Conservation (phyloP, 2,888 invertebrate genomes). For the Oasisia sp. region DNA sequence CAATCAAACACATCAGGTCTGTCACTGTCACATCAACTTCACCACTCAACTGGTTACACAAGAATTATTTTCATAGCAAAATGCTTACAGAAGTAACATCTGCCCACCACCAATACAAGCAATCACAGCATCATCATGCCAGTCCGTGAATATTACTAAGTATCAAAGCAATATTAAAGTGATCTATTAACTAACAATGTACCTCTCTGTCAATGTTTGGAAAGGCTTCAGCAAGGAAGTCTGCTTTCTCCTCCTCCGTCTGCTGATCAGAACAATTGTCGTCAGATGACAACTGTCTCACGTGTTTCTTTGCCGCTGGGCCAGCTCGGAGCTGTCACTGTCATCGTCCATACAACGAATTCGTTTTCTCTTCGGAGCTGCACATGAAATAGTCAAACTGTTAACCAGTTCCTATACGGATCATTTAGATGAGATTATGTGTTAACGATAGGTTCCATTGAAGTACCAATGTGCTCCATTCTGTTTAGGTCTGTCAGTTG, state of each 20-base stretch:
- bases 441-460: not conserved
- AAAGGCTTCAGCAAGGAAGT: conserved; percentile 25
- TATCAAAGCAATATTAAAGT: too few species aligned
- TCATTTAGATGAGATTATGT: not conserved
- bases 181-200: not conserved
- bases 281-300: not conserved
- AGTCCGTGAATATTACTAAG: too few species aligned
- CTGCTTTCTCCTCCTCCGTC: not conserved
- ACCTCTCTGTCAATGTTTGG: conserved; percentile 23
- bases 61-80: too few species aligned
- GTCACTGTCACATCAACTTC: too few species aligned
- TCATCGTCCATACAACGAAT: not conserved
- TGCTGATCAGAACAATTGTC: not conserved
- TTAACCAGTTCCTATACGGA: too few species aligned
- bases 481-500: not conserved
- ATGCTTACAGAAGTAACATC: too few species aligned
- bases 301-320: not conserved
- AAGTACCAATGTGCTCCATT: not conserved
- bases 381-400: not conserved
- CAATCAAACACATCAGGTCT: not conserved
- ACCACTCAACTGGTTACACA: too few species aligned
- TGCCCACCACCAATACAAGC: too few species aligned
- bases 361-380: not conserved
- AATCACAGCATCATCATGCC: too few species aligned
- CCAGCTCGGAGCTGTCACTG: not conserved